phyloP scores from a whole-genome alignment of 2,888 invertebrate species.

The Cantharis lateralis region DNA sequence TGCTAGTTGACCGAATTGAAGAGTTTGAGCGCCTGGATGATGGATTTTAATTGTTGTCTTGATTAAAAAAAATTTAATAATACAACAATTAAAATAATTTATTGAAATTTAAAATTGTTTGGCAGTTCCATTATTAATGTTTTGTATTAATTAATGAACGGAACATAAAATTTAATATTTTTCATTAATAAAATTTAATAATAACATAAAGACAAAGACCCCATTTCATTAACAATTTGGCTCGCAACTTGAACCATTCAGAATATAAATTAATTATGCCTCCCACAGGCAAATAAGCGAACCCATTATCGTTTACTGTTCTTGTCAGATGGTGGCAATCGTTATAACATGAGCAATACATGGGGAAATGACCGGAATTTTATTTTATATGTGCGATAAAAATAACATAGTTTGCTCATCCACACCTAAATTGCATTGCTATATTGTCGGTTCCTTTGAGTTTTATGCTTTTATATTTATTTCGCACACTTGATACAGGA shows the following conservation, averaged over 20 bases:
- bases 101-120: background rate
- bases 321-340: constrained; percentile 23
- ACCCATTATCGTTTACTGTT: constrained; percentile 33
- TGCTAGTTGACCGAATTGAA: too few species aligned
- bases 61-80: too few species aligned
- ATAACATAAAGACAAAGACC: constrained; percentile 1
- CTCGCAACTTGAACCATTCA: constrained; percentile 18
- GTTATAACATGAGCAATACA: constrained; percentile 33
- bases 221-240: constrained; percentile 19
- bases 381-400: constrained; percentile 36
- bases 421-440: constrained; percentile 33
- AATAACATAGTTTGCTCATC: constrained; percentile 36
- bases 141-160: background rate
- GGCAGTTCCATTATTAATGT: background rate
- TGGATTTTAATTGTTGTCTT: too few species aligned
- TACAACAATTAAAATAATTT: background rate
- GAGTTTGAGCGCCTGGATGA: too few species aligned
- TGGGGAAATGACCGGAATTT: constrained; percentile 32
- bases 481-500: constrained; percentile 12
- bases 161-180: background rate
- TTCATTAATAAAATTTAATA: background rate
- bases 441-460: constrained; percentile 34
- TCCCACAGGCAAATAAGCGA: constrained; percentile 33
- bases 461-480: constrained; percentile 28
- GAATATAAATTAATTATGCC: constrained; percentile 34